Base-by-base conservation (phyloP, 2,797 vertebrate species). In the Microctenopoma stevenorrisi region DNA sequence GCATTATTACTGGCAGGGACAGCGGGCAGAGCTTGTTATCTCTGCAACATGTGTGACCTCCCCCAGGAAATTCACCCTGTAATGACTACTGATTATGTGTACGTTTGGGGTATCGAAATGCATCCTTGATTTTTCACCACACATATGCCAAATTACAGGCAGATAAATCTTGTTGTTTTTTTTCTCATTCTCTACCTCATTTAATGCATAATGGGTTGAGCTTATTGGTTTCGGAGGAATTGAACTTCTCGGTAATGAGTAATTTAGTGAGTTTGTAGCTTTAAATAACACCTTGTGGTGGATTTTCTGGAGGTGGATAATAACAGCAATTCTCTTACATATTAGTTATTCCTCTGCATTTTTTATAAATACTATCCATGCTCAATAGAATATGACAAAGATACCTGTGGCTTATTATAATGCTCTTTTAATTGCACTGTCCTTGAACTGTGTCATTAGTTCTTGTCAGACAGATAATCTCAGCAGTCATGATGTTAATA, bases 1-100 rank as follows among this genome's bases (percentile, higher is more conserved):
- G 63, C 79, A 83, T 82, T 83, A 85, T 76, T 86, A 79, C 75
- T 74, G 63, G 7, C 16, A 43, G 72, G 62, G 75, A 83, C 64
- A 67, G 64, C 1, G 43, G 80, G 67, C 57, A 67, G 65, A 76
- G 80, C 78, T 85, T 82, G 80, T 90, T 88, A 89, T 87, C 77
- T 72, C 81, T 35, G 65, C 74, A 76, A 82, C 78, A 76, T 82
- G 79, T 84, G 68, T 76, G 69, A 83, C 81, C 86, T 85, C 80
- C 78, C 74, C 42, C 57, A 62, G 65, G 68, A 83, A 76, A 76
- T 72, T 55, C 70, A 65, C 46, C 52, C 72, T 62, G 33, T 83
- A 81, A 86, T 78, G 72, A 77, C 56, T 77, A 11, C 56, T 70
- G 71, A 83, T 64, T 52, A 69, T 61, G 50, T 54, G 55, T 64